Conservation (phyloP, 1,140 invertebrate species). For the Lysiphlebus fabarum region DNA sequence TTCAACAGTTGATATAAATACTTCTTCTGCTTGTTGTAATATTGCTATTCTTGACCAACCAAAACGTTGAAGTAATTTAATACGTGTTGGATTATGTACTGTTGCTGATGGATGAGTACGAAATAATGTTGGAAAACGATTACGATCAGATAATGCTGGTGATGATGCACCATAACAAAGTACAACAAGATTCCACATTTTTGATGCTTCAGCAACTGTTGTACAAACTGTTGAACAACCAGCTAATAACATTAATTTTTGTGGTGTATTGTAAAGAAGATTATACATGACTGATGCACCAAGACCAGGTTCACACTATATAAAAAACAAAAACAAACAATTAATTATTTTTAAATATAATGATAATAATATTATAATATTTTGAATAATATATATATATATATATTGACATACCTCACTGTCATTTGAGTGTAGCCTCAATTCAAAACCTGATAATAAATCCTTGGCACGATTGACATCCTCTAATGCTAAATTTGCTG, state of each 20-base stretch:
- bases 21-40: slow-evolving; percentile 96
- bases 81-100: slow-evolving; percentile 96
- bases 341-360: too few species aligned
- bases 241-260: slow-evolving; percentile 92
- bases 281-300: slow-evolving; percentile 98
- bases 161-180: slow-evolving; percentile 97
- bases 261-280: slow-evolving; percentile 91
- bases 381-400: too few species aligned
- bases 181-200: slow-evolving; percentile 99
- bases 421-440: slow-evolving; percentile 93
- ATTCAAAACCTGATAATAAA: slow-evolving; percentile 86
- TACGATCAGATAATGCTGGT: slow-evolving; percentile 94
- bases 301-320: slow-evolving; percentile 93
- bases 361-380: too few species aligned
- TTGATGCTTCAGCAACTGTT: slow-evolving; percentile 96
- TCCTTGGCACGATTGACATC: slow-evolving; percentile 91
- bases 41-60: slow-evolving; percentile 96
- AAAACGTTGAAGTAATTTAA: slow-evolving; percentile 95
- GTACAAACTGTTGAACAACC: slow-evolving; percentile 99
- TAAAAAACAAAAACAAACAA: too few species aligned
- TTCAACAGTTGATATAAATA: slow-evolving; percentile 98
- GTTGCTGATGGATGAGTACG: slow-evolving; percentile 98
- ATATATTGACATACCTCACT: slow-evolving; percentile 73
- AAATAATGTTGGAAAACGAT: slow-evolving; percentile 96
- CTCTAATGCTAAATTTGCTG: slow-evolving; percentile 89